Evolutionary conservation across 1,140 invertebrate species (phyloP).

Genomic region (Cheumatopsyche charites): DNA sequence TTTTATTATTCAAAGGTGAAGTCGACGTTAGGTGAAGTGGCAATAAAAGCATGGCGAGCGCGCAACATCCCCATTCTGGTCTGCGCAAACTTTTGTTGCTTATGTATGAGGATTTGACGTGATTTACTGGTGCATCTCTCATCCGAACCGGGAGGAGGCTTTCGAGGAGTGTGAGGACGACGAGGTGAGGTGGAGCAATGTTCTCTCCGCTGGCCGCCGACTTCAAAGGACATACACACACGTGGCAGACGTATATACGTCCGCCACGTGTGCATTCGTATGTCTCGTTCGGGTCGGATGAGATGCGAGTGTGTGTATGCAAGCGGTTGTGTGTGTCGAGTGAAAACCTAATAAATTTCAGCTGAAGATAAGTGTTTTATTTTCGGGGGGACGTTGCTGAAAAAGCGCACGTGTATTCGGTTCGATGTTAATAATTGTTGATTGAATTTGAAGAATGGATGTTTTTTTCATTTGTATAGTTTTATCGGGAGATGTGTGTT

Average conservation of each 20-base stretch:
- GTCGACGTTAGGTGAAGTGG: neutral
- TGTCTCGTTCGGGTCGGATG: too few species aligned
- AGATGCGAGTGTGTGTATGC: too few species aligned
- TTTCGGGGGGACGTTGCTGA: too few species aligned
- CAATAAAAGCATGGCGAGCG: constrained; percentile 23
- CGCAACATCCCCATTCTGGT: constrained; percentile 27
- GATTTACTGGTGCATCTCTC: constrained; percentile 47
- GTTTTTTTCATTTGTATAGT: too few species aligned
- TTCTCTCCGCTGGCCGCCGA: constrained; percentile 20
- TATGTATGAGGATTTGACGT: constrained; percentile 49
- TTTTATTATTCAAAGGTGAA: too few species aligned
- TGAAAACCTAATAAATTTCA: too few species aligned
- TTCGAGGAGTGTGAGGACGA: neutral
- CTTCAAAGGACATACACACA: constrained; percentile 17
- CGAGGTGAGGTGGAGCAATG: constrained; percentile 3
- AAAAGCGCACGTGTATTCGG: too few species aligned
- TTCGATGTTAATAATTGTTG: too few species aligned
- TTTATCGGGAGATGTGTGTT: too few species aligned
- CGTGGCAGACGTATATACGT: neutral
- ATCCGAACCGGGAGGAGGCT: constrained; percentile 5
- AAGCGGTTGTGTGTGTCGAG: too few species aligned
- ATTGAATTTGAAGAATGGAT: too few species aligned
- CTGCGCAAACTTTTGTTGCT: constrained; percentile 47
- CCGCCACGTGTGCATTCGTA: neutral
- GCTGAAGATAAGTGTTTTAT: too few species aligned